Evolutionary conservation across 2,888 invertebrate species (phyloP), one percentile per base, ranked within the genome.

Genomic region (Bembecia ichneumoniformis): DNA sequence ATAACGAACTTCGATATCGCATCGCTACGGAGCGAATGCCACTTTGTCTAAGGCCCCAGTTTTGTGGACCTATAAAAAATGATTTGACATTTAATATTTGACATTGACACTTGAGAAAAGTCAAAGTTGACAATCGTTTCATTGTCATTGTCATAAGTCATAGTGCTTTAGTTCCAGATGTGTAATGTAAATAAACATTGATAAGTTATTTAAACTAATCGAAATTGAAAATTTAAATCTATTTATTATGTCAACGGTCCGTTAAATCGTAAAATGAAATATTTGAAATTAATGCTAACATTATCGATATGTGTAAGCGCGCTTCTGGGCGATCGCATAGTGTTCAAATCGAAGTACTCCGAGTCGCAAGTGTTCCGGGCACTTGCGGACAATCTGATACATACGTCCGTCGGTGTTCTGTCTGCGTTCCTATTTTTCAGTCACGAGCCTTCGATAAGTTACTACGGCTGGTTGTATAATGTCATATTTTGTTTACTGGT

Each of bases 301-400:
- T 3, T 74, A 34, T 52, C 62, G 1, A 58, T 83, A 46, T 62
- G 68, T 50, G 47, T 55, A 5, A 59, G 73, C 0, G 73, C 81
- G 0, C 55, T 71, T 17, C 1, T 74, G 3, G 86, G 86, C 15
- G 86, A 86, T 59, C 65, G 71, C 52, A 35, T 83, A 1, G 87
- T 84, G 1, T 84, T 81, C 55, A 67, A 70, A 49, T 80, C 81
- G 1, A 77, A 66, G 63, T 78, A 70, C 57, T 72, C 83, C 0
- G 52, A 66, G 3, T 77, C 73, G 0, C 59, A 62, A 47, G 47
- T 66, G 1, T 81, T 77, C 51, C 66, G 81, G 13, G 83, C 82
- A 0, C 44, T 77, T 13, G 36, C 72, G 0, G 86, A 86, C 46
- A 77, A 69, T 46, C 13, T 64, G 1, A 72, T 80, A 0, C 86